phyloP scores from a whole-genome alignment of 2,797 vertebrate genomes.

The Sphenodon punctatus region DNA sequence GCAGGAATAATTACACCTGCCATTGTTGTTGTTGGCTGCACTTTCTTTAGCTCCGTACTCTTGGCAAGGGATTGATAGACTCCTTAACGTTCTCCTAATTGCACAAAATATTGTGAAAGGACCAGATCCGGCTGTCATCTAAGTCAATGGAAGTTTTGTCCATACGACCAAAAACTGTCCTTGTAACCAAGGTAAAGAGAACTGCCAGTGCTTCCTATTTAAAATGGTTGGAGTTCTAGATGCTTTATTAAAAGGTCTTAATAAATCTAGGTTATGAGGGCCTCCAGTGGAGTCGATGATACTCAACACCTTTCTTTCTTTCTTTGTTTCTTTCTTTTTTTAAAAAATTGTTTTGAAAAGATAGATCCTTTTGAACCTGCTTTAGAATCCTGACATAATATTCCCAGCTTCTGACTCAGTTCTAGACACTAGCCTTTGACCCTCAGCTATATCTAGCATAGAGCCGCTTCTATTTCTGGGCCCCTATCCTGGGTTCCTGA shows the following conservation, averaged over 20 bases:
- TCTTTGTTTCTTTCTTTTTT: too few species aligned
- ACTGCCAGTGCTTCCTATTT: too few species aligned
- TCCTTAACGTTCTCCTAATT: conserved; percentile 21
- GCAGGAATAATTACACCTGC: background rate
- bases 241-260: too few species aligned
- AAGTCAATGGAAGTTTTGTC: background rate
- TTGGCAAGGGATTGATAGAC: background rate
- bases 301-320: background rate
- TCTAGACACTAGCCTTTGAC: too few species aligned
- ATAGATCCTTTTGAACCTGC: too few species aligned
- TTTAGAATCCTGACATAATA: too few species aligned
- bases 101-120: conserved; percentile 16
- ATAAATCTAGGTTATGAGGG: background rate
- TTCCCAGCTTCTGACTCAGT: too few species aligned
- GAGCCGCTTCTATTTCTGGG: too few species aligned
- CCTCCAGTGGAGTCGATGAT: background rate
- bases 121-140: background rate
- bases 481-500: too few species aligned
- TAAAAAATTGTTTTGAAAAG: too few species aligned
- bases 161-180: conserved; percentile 11
- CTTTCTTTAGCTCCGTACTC: background rate
- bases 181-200: background rate
- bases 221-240: too few species aligned
- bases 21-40: background rate
- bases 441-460: too few species aligned